Base-by-base conservation (phyloP, 2,888 invertebrate genomes). In the Leistus spinibarbis region DNA sequence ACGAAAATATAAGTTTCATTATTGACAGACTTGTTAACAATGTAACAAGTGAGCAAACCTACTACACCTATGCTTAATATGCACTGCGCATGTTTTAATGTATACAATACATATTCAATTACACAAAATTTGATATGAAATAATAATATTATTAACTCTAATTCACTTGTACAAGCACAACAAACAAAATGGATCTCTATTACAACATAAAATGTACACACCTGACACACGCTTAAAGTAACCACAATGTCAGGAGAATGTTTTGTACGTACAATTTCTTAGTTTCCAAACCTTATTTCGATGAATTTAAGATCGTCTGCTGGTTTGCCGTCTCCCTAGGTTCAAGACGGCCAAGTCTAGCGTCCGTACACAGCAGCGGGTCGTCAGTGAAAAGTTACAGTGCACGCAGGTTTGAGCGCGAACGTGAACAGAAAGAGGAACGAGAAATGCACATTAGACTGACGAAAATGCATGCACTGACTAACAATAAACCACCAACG, bases 341-440 rank as follows among this genome's bases (percentile, higher is more conserved):
- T 90, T 94, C 94, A 84, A 90, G 95, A 89, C 91, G 95, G 88
- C 94, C 95, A 87, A 94, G 95, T 89, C 88, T 95, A 88, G 93
- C 92, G 79, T 95, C 95, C 78, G 89, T 95, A 81, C 95, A 95
- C 84, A 95, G 95, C 88, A 92, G 92, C 84, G 91, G 92, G 80
- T 94, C 93, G 77, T 95, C 95, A 68, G 90, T 94, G 78, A 90
- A 93, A 83, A 95, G 94, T 86, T 95, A 93, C 86, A 94, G 94
- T 83, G 90, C 93, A 80, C 90, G 91, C 84, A 89, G 93, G 78
- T 93, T 93, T 86, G 95, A 95, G 84, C 89, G 91, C 80, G 95
- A 95, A 82, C 86, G 93, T 76, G 94, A 93, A 83, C 93, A 94
- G 84, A 94, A 94, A 83, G 94, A 94, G 82, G 90, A 93, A 81